Conservation (phyloP, 1,140 invertebrate species). For the Teleopsis dalmanni region DNA sequence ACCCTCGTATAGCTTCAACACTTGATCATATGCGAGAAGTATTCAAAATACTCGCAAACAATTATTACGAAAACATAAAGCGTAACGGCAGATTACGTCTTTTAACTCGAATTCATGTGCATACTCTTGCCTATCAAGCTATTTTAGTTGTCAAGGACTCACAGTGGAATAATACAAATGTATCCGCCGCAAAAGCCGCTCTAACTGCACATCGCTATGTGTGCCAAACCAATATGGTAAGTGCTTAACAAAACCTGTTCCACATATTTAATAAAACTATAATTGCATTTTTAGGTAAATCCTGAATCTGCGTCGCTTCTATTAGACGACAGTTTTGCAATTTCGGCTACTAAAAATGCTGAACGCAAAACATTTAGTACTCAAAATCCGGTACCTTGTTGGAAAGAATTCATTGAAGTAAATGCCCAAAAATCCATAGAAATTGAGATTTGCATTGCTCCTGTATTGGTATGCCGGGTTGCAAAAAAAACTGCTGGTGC, state of each 20-base stretch:
- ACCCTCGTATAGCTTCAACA: constrained; percentile 70
- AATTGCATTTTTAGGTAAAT: constrained; percentile 50
- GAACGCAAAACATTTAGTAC: constrained; percentile 56
- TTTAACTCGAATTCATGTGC: constrained; percentile 74
- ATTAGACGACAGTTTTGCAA: constrained; percentile 80
- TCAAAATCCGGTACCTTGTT: constrained; percentile 73
- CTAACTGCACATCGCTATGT: constrained; percentile 78
- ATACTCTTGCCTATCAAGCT: constrained; percentile 81
- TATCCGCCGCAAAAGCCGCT: constrained; percentile 76
- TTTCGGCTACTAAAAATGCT: constrained; percentile 51
- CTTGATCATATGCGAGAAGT: constrained; percentile 77
- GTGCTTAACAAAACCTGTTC: constrained; percentile 6
- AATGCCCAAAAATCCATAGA: constrained; percentile 29
- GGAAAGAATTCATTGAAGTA: constrained; percentile 58
- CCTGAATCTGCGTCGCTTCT: constrained; percentile 62
- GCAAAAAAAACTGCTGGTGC: constrained; percentile 77
- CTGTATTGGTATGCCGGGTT: constrained; percentile 76
- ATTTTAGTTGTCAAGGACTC: constrained; percentile 63
- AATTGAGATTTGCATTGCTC: constrained; percentile 72
- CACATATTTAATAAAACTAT: not conserved
- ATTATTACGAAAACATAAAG: constrained; percentile 17
- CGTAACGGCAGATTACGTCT: constrained; percentile 42
- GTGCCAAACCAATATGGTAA: constrained; percentile 63
- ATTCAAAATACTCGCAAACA: constrained; percentile 51
- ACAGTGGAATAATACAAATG: constrained; percentile 67